Conservation (phyloP, 1,140 invertebrate species). For the Ostrea denselamellosa region DNA sequence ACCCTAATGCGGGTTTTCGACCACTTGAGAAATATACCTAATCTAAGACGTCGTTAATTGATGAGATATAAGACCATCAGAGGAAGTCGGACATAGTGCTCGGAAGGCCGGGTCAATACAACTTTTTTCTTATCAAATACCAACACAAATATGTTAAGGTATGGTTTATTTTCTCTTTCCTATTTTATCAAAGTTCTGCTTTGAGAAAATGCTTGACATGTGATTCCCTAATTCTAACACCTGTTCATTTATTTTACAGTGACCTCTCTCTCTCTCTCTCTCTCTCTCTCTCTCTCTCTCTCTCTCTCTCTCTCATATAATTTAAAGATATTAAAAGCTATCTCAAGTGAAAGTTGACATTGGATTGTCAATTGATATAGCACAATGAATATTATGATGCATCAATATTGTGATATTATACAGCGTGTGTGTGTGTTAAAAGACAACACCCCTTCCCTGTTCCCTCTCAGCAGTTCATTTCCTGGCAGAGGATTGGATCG, state of each 20-base stretch:
- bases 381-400: too few relatives aligned
- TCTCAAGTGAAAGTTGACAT: too few relatives aligned
- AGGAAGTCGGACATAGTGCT: slow-evolving; percentile 33
- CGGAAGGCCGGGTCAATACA: neutral
- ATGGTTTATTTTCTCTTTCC: neutral
- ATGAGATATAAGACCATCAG: neutral
- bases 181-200: neutral
- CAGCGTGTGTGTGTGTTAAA: too few relatives aligned
- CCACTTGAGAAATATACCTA: neutral
- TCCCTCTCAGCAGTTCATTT: too few relatives aligned
- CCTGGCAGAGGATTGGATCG: too few relatives aligned
- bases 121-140: slow-evolving; percentile 16
- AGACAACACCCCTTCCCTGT: too few relatives aligned
- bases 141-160: slow-evolving; percentile 24
- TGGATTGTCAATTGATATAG: too few relatives aligned
- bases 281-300: neutral
- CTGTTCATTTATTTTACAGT: neutral
- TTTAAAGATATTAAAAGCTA: neutral
- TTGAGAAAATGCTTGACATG: neutral
- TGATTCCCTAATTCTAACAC: neutral
- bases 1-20: neutral
- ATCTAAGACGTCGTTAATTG: neutral
- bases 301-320: neutral
- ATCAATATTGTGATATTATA: too few relatives aligned
- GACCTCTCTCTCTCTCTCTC: neutral